phyloP scores from a whole-genome alignment of 2,888 invertebrate genomes.

The Acleris holmiana region DNA sequence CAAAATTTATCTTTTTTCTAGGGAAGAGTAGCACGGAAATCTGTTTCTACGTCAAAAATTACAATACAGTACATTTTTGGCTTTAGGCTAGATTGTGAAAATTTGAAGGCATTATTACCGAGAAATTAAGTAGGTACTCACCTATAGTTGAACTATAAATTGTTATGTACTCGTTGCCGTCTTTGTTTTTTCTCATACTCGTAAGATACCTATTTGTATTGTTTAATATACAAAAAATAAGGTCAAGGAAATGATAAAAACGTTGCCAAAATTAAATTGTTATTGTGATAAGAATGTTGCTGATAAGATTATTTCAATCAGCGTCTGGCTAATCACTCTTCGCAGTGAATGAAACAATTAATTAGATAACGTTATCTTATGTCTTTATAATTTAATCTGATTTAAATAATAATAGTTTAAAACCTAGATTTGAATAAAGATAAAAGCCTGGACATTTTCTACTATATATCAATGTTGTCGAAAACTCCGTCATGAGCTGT shows the following conservation, averaged over 20 bases:
- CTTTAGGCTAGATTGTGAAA: too few species aligned
- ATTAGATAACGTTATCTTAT: background rate
- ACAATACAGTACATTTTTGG: too few species aligned
- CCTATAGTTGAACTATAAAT: background rate
- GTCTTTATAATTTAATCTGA: background rate
- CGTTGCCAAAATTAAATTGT: constrained; percentile 7
- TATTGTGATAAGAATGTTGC: background rate
- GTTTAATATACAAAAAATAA: background rate
- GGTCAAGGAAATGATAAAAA: background rate
- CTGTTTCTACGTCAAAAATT: too few species aligned
- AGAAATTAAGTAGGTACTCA: too few species aligned
- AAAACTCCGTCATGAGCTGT: too few species aligned
- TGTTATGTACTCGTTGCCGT: background rate
- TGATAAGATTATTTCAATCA: background rate
- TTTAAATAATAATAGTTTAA: background rate
- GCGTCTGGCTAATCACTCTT: constrained; percentile 1
- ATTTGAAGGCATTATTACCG: too few species aligned
- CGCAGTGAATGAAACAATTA: background rate
- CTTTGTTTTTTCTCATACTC: background rate
- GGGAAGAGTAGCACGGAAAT: too few species aligned
- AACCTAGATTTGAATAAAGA: too few species aligned
- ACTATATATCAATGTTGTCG: too few species aligned
- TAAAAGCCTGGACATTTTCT: too few species aligned
- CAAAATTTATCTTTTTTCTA: too few species aligned
- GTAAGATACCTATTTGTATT: background rate